Percentiles rank a stretch among this genome's conserved stretches.
phyloP scores from a whole-genome alignment of 2,888 invertebrate species.

The Neoscelio sp. region DNA sequence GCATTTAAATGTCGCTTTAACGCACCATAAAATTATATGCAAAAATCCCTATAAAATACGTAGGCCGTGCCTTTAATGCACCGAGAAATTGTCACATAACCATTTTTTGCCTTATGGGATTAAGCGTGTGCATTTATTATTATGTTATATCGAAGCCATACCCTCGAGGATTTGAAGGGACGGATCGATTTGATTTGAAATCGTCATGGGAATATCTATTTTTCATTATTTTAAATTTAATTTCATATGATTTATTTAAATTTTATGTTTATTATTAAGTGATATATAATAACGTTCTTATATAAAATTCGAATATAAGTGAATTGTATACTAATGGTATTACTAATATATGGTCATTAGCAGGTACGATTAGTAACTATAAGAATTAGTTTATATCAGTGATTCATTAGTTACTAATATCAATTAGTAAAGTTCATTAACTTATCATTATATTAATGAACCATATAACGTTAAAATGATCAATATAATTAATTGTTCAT shows the following conservation, averaged over 20 bases:
- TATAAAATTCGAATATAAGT: too few relatives aligned
- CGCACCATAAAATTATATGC: constrained; percentile 83
- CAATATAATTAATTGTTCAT: too few relatives aligned
- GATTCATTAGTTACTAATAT: too few relatives aligned
- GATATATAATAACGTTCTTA: too few relatives aligned
- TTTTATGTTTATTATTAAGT: not conserved
- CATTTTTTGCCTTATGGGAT: constrained; percentile 75
- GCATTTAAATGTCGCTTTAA: constrained; percentile 82
- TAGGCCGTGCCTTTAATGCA: constrained; percentile 80
- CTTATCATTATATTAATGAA: too few relatives aligned
- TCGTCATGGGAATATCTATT: constrained; percentile 57
- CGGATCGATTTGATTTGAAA: constrained; percentile 40
- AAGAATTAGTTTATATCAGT: too few relatives aligned
- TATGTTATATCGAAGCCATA: constrained; percentile 67
- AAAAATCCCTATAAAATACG: constrained; percentile 82
- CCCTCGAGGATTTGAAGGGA: constrained; percentile 45
- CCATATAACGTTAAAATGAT: too few relatives aligned
- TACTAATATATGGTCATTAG: too few relatives aligned
- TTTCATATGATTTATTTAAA: constrained; percentile 2
- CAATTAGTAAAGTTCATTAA: too few relatives aligned
- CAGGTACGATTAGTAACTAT: too few relatives aligned
- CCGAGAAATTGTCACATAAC: constrained; percentile 81
- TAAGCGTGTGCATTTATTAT: constrained; percentile 70
- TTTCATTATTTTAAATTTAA: constrained; percentile 44
- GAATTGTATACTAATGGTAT: too few relatives aligned